Percentiles rank a stretch among this genome's conserved stretches.
Conservation (phyloP, 2,797 vertebrate genomes). For the Diglossa cyanea region DNA sequence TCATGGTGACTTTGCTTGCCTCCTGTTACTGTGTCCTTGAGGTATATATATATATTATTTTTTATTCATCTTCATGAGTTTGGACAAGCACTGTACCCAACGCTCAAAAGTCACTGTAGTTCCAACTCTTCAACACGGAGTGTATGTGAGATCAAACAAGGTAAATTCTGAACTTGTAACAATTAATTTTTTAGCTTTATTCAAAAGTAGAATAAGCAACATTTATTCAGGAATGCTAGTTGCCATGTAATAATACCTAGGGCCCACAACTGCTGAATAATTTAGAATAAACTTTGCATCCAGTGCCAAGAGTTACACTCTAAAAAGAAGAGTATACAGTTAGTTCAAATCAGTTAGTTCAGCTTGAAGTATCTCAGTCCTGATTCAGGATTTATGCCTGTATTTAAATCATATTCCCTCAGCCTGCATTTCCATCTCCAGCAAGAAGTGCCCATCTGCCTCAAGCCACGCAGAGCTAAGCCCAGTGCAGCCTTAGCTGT, state of each 20-base stretch:
- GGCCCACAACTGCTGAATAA: constrained; percentile 29
- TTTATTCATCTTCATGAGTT: constrained; percentile 33
- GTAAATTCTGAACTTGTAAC: constrained; percentile 36
- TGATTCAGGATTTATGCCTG: background rate
- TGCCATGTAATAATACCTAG: constrained; percentile 15
- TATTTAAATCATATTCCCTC: background rate
- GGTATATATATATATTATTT: constrained; percentile 4
- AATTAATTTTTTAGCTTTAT: constrained; percentile 55
- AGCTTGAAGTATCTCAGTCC: background rate
- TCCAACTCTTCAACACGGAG: background rate
- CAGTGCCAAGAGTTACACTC: background rate
- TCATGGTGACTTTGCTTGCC: background rate
- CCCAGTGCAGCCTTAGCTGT: background rate
- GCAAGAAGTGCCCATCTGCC: background rate
- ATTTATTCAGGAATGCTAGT: constrained; percentile 22
- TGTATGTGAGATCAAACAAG: constrained; percentile 27
- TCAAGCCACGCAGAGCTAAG: background rate
- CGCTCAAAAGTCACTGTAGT: background rate
- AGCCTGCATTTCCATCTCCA: background rate
- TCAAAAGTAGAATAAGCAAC: constrained; percentile 29
- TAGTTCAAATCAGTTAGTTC: background rate
- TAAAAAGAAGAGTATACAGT: background rate
- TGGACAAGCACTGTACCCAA: background rate
- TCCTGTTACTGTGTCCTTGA: constrained; percentile 17
- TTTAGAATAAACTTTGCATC: constrained; percentile 21